Base-by-base conservation (phyloP, 2,888 invertebrate genomes). In the Agriopis aurantiaria region DNA sequence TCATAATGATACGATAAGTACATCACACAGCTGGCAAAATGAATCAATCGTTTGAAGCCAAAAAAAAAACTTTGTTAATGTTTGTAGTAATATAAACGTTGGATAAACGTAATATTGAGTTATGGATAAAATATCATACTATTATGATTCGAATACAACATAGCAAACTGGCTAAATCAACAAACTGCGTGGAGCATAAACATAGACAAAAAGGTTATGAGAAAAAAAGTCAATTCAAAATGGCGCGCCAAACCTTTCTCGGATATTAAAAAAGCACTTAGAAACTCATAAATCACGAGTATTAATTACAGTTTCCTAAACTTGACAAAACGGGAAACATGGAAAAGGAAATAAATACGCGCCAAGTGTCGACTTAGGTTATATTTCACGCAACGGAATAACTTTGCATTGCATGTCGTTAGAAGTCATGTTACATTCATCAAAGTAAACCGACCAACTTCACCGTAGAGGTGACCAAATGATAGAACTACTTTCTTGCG, bases 401-500 rank as follows among this genome's bases (percentile, higher is more conserved):
- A 33, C 33, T 33, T 3, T 33, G 33, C 63, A 67, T 69, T 77
- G 81, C 82, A 80, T 78, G 84, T 76, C 74, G 76, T 65, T 68
- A 70, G 75, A 63, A 73, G 56, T 72, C 51, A 58, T 49, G 64
- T n/a, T 59, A 77, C 80, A 82, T 84, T 82, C 78, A 82, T 84
- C 82, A 83, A 75, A 74, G 41, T 10, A 43, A 57, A 17, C 17
- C 46, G 45, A 58, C 17, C 11, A 46, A 57, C 23, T 17, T 23
- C 23, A 3, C 3, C 23, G 46, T 10, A 33, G 3, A 46, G 0
- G 5, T 58, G 58, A 11, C n/a, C 23, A 33, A 23, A 48, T 58
- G 3, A 33, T 46, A 7, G 12, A 46, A 58, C 46, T 23, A 48
- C 12, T 3, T 12, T 23, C 23, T 4, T 14, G 8, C 17, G 3